These are phyloP conservation scores for Philotrypesis tridentata DNA, from an alignment of 1,140 invertebrate species.

Conservation along the genomic window DNA sequence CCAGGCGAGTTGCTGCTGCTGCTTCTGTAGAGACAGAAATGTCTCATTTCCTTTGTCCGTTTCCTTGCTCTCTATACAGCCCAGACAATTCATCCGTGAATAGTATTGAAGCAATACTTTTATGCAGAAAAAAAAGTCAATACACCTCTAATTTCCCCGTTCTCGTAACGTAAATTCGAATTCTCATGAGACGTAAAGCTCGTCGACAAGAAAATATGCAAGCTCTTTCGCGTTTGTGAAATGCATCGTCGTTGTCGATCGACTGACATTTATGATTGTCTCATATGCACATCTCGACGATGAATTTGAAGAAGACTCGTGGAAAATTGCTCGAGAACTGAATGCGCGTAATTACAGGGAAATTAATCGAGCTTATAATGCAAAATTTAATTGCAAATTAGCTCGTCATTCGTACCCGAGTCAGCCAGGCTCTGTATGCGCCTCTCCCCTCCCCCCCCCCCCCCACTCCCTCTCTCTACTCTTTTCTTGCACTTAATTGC, in stretches of 20 bases:
- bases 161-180: too few species aligned
- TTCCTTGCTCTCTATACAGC: neutral
- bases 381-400: constrained; percentile 43
- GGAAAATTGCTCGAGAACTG: too few species aligned
- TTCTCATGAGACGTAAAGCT: neutral
- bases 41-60: constrained; percentile 59
- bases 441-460: too few species aligned
- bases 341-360: neutral
- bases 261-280: neutral
- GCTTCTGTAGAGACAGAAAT: constrained; percentile 40
- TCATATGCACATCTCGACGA: too few species aligned
- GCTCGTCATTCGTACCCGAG: constrained; percentile 12
- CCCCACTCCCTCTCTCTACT: neutral
- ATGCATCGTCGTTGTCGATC: neutral
- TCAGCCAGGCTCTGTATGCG: too few species aligned
- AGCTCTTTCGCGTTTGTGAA: neutral
- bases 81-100: too few species aligned
- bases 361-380: constrained; percentile 37
- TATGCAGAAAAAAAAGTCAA: too few species aligned
- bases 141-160: too few species aligned
- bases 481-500: constrained; percentile 14
- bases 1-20: neutral
- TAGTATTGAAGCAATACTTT: too few species aligned
- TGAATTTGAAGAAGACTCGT: neutral
- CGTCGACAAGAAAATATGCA: too few species aligned